Conservation (phyloP, 2,888 invertebrate species). For the Teleogryllus oceanicus region DNA sequence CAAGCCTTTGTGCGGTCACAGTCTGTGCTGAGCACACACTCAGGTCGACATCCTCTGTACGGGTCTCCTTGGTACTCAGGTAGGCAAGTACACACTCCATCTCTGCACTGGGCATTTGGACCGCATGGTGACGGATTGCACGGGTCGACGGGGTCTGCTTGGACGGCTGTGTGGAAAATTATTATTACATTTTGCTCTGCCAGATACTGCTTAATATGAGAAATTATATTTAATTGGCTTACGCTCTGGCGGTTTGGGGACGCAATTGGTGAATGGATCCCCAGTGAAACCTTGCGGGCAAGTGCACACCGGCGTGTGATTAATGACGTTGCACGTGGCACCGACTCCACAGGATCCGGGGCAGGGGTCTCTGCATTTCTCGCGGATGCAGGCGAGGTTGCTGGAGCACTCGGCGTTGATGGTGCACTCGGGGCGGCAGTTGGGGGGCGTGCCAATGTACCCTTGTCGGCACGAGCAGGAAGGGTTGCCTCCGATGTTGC, state of each 20-base stretch:
- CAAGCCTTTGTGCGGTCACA: slow-evolving; percentile 68
- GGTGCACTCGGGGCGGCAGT: slow-evolving; percentile 68
- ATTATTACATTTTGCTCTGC: neutral
- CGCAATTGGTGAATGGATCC: slow-evolving; percentile 71
- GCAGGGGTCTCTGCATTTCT: slow-evolving; percentile 73
- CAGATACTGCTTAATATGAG: too few relatives aligned
- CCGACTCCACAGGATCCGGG: slow-evolving; percentile 72
- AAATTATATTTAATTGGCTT: slow-evolving; percentile 42
- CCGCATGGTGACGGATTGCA: slow-evolving; percentile 73
- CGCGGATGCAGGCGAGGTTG: slow-evolving; percentile 68
- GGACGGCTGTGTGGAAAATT: neutral
- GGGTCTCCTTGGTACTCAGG: slow-evolving; percentile 49
- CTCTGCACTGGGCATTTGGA: slow-evolving; percentile 58
- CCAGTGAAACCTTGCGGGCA: slow-evolving; percentile 69
- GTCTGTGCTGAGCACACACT: slow-evolving; percentile 70
- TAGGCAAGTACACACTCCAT: slow-evolving; percentile 54
- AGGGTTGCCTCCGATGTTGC: slow-evolving; percentile 38
- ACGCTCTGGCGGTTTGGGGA: slow-evolving; percentile 56
- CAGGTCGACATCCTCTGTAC: slow-evolving; percentile 54
- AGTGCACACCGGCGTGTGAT: slow-evolving; percentile 73
- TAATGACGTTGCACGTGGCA: slow-evolving; percentile 69
- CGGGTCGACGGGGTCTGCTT: slow-evolving; percentile 50
- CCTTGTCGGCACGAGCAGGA: slow-evolving; percentile 47
- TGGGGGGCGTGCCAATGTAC: slow-evolving; percentile 49
- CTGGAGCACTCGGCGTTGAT: slow-evolving; percentile 71